phyloP scores from a whole-genome alignment of 2,888 invertebrate genomes.

The Odontothrips loti region DNA sequence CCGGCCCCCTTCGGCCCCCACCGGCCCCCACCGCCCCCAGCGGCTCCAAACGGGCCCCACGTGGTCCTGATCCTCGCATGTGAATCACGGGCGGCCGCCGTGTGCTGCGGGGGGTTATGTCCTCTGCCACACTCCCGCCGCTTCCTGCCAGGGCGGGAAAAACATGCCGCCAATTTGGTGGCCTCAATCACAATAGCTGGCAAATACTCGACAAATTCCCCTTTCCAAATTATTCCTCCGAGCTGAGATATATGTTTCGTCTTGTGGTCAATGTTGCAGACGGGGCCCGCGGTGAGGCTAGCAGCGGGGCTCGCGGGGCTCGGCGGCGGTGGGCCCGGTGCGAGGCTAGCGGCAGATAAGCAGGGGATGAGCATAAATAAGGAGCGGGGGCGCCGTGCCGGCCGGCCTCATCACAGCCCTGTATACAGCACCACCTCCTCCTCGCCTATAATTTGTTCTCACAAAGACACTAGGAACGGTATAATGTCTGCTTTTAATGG shows the following conservation, averaged over 20 bases:
- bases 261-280: not conserved
- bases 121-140: too few relatives aligned
- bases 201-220: too few relatives aligned
- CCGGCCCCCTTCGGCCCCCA: not conserved
- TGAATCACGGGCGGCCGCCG: too few relatives aligned
- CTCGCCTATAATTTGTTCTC: slow-evolving; percentile 26
- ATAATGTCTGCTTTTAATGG: slow-evolving; percentile 26
- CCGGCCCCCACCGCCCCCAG: not conserved
- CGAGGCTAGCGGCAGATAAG: not conserved
- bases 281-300: not conserved
- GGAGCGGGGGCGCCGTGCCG: not conserved
- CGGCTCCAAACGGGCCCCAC: too few relatives aligned
- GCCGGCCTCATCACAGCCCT: not conserved
- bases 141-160: too few relatives aligned
- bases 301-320: not conserved
- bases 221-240: too few relatives aligned
- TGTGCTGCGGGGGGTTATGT: too few relatives aligned
- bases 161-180: too few relatives aligned
- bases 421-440: not conserved
- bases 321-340: not conserved
- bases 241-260: too few relatives aligned
- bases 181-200: too few relatives aligned
- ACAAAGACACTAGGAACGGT: slow-evolving; percentile 24
- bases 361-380: slow-evolving; percentile 24
- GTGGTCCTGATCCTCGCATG: too few relatives aligned